Conservation (phyloP, 2,888 invertebrate genomes). For the Danaus chrysippus region DNA sequence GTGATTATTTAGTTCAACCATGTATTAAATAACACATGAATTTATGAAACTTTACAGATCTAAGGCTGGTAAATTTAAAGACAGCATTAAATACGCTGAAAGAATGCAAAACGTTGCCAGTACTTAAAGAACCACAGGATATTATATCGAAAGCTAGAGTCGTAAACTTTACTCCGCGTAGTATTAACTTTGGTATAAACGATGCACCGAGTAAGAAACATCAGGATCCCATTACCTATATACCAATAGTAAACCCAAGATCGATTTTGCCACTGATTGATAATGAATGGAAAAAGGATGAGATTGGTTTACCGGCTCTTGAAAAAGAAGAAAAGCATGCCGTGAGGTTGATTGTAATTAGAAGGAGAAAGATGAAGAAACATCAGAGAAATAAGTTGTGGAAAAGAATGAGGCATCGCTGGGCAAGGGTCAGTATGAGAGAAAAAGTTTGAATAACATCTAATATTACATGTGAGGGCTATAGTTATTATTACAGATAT, state of each 20-base stretch:
- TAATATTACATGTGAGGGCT: neutral
- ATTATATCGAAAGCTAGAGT: constrained; percentile 40
- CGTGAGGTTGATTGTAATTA: constrained; percentile 85
- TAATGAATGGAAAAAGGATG: constrained; percentile 63
- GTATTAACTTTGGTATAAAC: constrained; percentile 55
- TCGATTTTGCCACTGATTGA: constrained; percentile 66
- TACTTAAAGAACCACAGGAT: constrained; percentile 37
- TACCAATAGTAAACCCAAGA: constrained; percentile 66
- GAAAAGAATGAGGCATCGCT: constrained; percentile 87
- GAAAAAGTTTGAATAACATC: neutral
- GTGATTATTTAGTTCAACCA: constrained; percentile 15
- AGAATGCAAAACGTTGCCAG: constrained; percentile 46
- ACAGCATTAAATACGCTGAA: constrained; percentile 52
- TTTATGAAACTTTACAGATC: constrained; percentile 48
- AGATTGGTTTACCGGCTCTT: constrained; percentile 67
- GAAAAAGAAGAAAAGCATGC: constrained; percentile 83
- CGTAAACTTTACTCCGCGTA: constrained; percentile 55
- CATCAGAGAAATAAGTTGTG: constrained; percentile 90
- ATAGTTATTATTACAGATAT: too few relatives aligned
- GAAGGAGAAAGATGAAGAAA: constrained; percentile 91
- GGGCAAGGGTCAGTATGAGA: constrained; percentile 80
- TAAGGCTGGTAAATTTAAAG: constrained; percentile 59
- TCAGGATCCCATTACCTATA: constrained; percentile 60
- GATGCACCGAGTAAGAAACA: constrained; percentile 46
- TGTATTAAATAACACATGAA: constrained; percentile 22